Evolutionary conservation across 2,888 invertebrate genomes (phyloP).

Genomic region (Nesidiocoris tenuis): DNA sequence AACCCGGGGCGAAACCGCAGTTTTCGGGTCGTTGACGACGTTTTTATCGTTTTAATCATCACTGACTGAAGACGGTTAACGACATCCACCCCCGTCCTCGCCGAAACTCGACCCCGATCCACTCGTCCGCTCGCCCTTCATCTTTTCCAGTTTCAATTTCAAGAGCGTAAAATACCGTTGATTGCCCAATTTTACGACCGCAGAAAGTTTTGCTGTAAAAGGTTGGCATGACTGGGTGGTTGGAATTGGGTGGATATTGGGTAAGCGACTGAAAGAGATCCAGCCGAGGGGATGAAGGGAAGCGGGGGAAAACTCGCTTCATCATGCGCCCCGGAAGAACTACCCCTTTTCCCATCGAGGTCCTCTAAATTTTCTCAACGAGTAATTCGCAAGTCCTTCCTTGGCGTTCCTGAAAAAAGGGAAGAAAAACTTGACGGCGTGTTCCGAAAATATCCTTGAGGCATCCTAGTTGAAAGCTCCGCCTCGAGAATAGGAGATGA

Average conservation of each 20-base stretch:
- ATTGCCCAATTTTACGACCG: neutral
- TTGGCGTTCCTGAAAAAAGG: neutral
- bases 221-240: neutral
- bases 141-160: constrained; percentile 1
- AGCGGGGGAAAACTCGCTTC: neutral
- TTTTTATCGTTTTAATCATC: neutral
- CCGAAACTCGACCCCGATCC: no score
- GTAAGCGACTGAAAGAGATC: neutral
- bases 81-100: neutral
- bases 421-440: neutral
- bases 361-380: neutral
- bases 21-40: neutral
- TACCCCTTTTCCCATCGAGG: neutral
- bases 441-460: neutral
- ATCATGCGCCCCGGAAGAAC: neutral
- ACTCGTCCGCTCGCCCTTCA: neutral
- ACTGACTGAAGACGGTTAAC: neutral
- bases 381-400: neutral
- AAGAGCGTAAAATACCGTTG: neutral
- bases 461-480: neutral
- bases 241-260: neutral
- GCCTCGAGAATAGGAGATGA: no score
- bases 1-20: neutral
- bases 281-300: neutral
- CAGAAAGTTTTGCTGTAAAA: neutral